Conservation (phyloP, 2,113 vertebrate genomes). For the Ariopsis seemanni region DNA sequence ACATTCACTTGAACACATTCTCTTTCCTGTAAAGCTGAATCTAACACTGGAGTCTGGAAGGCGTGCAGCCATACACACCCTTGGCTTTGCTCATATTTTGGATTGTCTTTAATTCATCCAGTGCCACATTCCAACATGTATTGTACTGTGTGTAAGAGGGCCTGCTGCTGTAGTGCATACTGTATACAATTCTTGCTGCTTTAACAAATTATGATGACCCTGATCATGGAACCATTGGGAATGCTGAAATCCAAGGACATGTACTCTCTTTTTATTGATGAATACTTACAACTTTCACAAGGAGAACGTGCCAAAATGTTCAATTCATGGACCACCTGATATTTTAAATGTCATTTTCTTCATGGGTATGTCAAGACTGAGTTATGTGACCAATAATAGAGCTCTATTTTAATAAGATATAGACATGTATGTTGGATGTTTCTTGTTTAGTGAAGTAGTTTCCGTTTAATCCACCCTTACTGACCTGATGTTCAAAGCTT, state of each 20-base stretch:
- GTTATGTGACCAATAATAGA: constrained; percentile 48
- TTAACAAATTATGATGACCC: constrained; percentile 17
- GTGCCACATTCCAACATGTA: constrained; percentile 41
- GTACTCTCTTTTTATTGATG: constrained; percentile 11
- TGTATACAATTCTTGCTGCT: constrained; percentile 50
- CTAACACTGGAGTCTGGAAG: constrained; percentile 38
- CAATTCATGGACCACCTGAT: constrained; percentile 17
- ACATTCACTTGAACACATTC: constrained; percentile 19
- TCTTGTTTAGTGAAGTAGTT: constrained; percentile 48
- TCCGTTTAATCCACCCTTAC: constrained; percentile 34
- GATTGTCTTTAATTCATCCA: constrained; percentile 27
- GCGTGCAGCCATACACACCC: constrained; percentile 25
- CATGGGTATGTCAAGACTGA: not conserved
- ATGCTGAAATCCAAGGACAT: constrained; percentile 26
- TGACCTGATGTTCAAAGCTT: constrained; percentile 14
- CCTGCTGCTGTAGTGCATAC: constrained; percentile 43
- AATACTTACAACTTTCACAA: constrained; percentile 8
- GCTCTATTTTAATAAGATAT: constrained; percentile 38
- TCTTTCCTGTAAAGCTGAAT: constrained; percentile 21
- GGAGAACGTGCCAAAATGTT: constrained; percentile 49
- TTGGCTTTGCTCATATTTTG: constrained; percentile 19
- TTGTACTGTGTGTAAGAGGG: constrained; percentile 34
- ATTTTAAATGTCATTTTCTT: constrained; percentile 21
- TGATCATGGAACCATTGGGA: constrained; percentile 9
- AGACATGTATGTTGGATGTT: constrained; percentile 38